Percentiles rank a stretch among this genome's conserved stretches.
Conservation (phyloP, 2,797 vertebrate genomes). For the Lutjanus argentimaculatus region DNA sequence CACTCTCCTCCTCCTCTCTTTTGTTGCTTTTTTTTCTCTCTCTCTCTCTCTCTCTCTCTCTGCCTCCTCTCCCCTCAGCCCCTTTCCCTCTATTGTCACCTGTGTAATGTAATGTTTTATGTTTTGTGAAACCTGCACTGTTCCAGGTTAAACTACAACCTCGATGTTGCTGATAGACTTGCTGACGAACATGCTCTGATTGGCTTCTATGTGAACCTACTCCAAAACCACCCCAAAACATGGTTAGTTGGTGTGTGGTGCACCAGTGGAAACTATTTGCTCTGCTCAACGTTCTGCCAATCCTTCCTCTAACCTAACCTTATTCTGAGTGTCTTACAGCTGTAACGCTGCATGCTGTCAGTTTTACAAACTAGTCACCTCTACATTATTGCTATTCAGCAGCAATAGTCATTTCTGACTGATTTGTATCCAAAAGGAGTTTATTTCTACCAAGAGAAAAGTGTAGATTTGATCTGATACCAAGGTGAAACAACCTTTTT, state of each 20-base stretch:
- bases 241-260: constrained; percentile 94
- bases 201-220: constrained; percentile 97
- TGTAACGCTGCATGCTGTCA: constrained; percentile 62
- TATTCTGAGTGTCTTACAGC: constrained; percentile 43
- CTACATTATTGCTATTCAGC: constrained; percentile 10
- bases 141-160: constrained; percentile 98
- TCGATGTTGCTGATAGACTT: constrained; percentile 98
- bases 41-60: no score
- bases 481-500: not conserved
- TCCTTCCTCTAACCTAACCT: constrained; percentile 44
- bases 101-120: constrained; percentile 70
- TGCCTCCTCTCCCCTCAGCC: constrained; percentile 26
- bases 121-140: constrained; percentile 82
- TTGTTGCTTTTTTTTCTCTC: constrained; percentile 59
- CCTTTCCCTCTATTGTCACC: constrained; percentile 59
- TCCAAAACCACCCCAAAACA: constrained; percentile 92
- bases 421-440: constrained; percentile 5
- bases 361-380: constrained; percentile 8
- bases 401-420: constrained; percentile 14
- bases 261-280: constrained; percentile 60
- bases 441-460: not conserved
- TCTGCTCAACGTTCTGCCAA: constrained; percentile 45
- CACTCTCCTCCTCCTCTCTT: constrained; percentile 65
- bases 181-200: constrained; percentile 99
- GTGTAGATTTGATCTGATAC: not conserved